These are phyloP conservation scores for Drosophila austrosaltans DNA, from an alignment of 2,888 invertebrate species.

Conservation along the genomic window DNA sequence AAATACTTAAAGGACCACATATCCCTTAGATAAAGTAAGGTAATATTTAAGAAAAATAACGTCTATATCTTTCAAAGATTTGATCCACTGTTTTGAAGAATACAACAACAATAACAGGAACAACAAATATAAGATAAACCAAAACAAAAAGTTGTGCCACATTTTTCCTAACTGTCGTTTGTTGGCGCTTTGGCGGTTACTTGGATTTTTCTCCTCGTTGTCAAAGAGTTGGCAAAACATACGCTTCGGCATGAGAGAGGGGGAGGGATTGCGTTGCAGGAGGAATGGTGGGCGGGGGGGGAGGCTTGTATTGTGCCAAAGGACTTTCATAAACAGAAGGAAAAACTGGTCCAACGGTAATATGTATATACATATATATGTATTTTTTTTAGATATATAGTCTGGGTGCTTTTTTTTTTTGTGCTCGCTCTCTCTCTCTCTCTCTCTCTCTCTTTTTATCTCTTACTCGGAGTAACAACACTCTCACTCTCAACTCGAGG, in stretches of 20 bases:
- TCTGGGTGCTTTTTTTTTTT: neutral
- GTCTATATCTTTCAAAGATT: too few relatives aligned
- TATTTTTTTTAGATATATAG: conserved; percentile 10
- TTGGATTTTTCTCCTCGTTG: conserved; percentile 30
- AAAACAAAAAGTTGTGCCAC: conserved; percentile 40
- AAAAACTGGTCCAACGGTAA: conserved; percentile 39
- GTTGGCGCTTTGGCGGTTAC: conserved; percentile 21
- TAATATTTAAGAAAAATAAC: too few relatives aligned
- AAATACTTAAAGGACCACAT: too few relatives aligned
- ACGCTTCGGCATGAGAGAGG: conserved; percentile 36
- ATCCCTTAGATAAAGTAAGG: too few relatives aligned
- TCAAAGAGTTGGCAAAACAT: conserved; percentile 70
- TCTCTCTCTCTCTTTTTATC: conserved; percentile 5
- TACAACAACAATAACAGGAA: neutral
- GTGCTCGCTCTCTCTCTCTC: neutral
- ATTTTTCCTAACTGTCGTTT: conserved; percentile 44
- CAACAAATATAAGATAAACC: neutral
- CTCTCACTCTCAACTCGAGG: conserved; percentile 11
- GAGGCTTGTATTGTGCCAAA: neutral
- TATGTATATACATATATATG: neutral
- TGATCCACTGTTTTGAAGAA: too few relatives aligned
- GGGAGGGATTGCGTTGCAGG: conserved; percentile 42
- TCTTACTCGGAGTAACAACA: conserved; percentile 1
- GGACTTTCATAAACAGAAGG: conserved; percentile 52
- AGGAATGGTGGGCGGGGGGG: conserved; percentile 33